Evolutionary conservation across 2,113 vertebrate genomes (phyloP).

Genomic region (Perca flavescens): DNA sequence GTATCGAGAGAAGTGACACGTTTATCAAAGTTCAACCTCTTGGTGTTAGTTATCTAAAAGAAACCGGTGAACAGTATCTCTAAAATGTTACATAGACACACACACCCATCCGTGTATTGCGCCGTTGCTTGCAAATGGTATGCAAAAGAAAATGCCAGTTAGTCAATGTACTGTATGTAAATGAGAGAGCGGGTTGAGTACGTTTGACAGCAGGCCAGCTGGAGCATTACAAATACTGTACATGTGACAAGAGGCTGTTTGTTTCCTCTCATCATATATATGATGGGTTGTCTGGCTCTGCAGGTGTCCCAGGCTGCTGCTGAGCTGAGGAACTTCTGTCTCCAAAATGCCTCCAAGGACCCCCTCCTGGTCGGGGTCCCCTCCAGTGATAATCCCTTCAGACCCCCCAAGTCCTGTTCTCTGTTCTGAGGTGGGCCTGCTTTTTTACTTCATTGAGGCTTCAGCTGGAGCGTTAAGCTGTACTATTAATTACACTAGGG

Average conservation of each 20-base stretch:
- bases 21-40: not conserved
- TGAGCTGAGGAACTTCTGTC: slow-evolving; percentile 85
- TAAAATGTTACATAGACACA: not conserved
- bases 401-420: slow-evolving; percentile 86
- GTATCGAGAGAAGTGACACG: not conserved
- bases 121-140: slow-evolving; percentile 62
- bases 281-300: slow-evolving; percentile 26
- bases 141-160: slow-evolving; percentile 54
- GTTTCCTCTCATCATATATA: slow-evolving; percentile 4
- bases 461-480: slow-evolving; percentile 2
- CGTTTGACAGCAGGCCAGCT: slow-evolving; percentile 11
- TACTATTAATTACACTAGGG: slow-evolving; percentile 3
- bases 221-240: not conserved
- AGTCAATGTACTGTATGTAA: slow-evolving; percentile 13
- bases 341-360: slow-evolving; percentile 86
- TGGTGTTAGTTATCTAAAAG: not conserved
- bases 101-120: not conserved
- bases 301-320: slow-evolving; percentile 86
- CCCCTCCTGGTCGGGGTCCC: slow-evolving; percentile 86
- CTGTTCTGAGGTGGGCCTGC: slow-evolving; percentile 81
- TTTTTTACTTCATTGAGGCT: not conserved
- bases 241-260: not conserved
- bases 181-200: not conserved
- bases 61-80: not conserved
- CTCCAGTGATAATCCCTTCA: slow-evolving; percentile 87